A percentile compares a stretch with the other conserved stretches of the same genome.
phyloP scores from a whole-genome alignment of 2,797 vertebrate species.

The Octomys mimax region DNA sequence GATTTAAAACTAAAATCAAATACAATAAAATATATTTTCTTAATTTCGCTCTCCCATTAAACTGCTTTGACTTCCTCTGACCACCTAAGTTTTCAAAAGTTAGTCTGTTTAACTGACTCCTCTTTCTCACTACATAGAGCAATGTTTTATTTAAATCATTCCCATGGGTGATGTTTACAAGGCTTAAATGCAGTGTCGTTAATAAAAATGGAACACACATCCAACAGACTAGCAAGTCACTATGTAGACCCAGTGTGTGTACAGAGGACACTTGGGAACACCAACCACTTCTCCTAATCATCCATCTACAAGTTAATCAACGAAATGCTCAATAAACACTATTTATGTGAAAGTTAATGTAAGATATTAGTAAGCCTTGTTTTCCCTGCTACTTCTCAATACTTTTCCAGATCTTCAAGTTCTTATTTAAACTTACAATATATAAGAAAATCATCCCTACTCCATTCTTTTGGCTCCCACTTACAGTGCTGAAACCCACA shows the following conservation, averaged over 20 bases:
- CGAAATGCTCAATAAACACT: not conserved
- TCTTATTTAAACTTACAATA: not conserved
- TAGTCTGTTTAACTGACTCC: not conserved
- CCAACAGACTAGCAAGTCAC: not conserved
- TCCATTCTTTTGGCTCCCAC: not conserved
- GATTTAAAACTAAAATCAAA: slow-evolving; percentile 16
- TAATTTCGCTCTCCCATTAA: not conserved
- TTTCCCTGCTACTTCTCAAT: not conserved
- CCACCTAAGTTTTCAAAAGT: not conserved
- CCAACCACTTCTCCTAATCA: not conserved
- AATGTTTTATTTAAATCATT: not conserved
- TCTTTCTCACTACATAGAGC: slow-evolving; percentile 9
- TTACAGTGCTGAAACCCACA: not conserved
- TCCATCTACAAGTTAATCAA: not conserved
- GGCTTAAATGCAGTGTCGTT: not conserved
- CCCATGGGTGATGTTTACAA: not conserved
- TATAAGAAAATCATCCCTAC: not conserved
- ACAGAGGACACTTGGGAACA: not conserved
- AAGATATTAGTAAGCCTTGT: not conserved
- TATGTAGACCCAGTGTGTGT: not conserved
- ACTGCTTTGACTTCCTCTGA: not conserved
- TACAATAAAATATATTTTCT: not conserved
- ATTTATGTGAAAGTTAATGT: not conserved
- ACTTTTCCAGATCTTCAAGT: not conserved
- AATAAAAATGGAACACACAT: not conserved